Conservation (phyloP, 37 sponge, comb jelly and placozoan genomes). For the Ianthella basta region DNA sequence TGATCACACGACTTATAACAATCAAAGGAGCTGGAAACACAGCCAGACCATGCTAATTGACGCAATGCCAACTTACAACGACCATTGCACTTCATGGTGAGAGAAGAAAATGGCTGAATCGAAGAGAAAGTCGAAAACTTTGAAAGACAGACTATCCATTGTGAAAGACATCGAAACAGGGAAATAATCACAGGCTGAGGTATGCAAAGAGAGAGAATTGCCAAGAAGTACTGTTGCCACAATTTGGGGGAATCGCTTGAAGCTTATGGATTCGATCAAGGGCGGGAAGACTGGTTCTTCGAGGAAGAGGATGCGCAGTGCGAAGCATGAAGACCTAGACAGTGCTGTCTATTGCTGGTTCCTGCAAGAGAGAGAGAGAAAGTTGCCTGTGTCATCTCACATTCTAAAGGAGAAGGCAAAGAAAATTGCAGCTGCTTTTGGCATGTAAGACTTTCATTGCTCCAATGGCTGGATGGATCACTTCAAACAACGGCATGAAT, state of each 20-base stretch:
- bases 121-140: constrained; percentile 31
- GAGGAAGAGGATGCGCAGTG: constrained; percentile 3
- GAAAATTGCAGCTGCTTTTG: constrained; percentile 11
- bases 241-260: constrained; percentile 14
- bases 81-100: no score
- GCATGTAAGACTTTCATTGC: background rate
- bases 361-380: background rate
- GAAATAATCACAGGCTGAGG: background rate
- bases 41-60: no score
- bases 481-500: constrained; percentile 9
- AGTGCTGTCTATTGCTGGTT: constrained; percentile 9
- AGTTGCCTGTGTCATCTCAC: background rate
- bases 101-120: constrained; percentile 29
- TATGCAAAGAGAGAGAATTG: constrained; percentile 2
- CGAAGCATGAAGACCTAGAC: constrained; percentile 1
- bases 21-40: no score
- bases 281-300: constrained; percentile 14
- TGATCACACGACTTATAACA: no score
- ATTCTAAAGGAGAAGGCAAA: constrained; percentile 10
- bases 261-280: constrained; percentile 13
- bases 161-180: constrained; percentile 16
- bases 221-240: constrained; percentile 26
- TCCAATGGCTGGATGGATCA: constrained; percentile 11
- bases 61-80: no score
- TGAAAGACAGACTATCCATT: constrained; percentile 25